Conservation (phyloP, 2,113 vertebrate species). For the Balaeniceps rex region DNA sequence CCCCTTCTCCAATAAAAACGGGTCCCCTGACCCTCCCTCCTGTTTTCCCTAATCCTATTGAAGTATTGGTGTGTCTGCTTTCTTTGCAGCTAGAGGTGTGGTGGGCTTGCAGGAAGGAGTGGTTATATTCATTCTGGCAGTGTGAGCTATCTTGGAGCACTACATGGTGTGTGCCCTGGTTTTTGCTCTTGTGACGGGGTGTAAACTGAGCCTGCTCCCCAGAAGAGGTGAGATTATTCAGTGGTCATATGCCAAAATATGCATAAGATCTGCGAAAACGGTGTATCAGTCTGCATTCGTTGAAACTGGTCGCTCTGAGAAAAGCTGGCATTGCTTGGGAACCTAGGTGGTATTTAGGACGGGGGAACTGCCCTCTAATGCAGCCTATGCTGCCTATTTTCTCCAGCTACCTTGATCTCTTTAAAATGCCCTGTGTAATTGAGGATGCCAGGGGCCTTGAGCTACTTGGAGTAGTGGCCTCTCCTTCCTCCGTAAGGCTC, state of each 20-base stretch:
- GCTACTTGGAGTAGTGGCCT: neutral
- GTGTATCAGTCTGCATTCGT: neutral
- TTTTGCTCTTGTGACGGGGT: neutral
- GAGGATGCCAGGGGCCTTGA: neutral
- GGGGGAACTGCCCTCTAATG: neutral
- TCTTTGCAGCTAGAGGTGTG: neutral
- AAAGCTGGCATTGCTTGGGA: neutral
- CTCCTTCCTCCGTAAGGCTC: neutral
- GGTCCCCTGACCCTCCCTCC: neutral
- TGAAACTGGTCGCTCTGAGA: neutral
- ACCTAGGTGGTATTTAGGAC: neutral
- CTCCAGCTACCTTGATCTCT: neutral
- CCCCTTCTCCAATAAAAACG: neutral
- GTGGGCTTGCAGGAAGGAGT: neutral
- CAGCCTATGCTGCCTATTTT: neutral
- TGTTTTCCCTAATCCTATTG: neutral
- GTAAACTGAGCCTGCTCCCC: neutral
- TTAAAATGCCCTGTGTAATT: rapidly evolving
- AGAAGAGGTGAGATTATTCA: neutral
- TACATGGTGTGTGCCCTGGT: rapidly evolving
- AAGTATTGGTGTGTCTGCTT: neutral
- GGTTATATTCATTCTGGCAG: neutral
- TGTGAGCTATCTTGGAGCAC: neutral
- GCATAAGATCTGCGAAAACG: neutral
- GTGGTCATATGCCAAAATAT: neutral